Evolutionary conservation across 2,888 invertebrate species (phyloP), one percentile per base, ranked within the genome.

Genomic region (Brachyptera risi): DNA sequence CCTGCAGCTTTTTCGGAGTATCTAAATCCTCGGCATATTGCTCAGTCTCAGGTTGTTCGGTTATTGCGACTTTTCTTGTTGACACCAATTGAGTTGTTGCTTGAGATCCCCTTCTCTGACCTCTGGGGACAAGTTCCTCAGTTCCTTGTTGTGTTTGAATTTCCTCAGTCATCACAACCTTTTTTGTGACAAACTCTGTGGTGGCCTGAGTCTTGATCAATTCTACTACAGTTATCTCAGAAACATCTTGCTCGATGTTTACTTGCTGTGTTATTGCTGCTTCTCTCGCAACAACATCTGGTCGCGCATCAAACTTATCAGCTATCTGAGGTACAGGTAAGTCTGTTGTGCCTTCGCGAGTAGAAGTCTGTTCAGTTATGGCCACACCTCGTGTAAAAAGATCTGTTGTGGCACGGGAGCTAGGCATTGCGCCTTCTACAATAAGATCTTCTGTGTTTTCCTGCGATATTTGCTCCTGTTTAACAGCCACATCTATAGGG

Each of bases 21-120:
- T 26, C 17, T n/a, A 58, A 49, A 44, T 65, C 62, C 13, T 51
- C 23, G 15, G 56, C 50, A 21, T 35, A 26, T 38, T 62, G 59
- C 40, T 58, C 50, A 15, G 44, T 51, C 26, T 51, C 42, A 7
- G 58, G 61, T 37, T 56, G 37, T 15, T 59, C 59, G n/a, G 63
- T 63, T 26, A 63, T 17, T 19, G 65, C 63, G 9, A 60, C 65
- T 49, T 63, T 47, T 17, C 44, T 59, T 21, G 61, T 47, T n/a
- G n/a, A n/a, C 23, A 44, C 50, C 4, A 65, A 11, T 27, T 63
- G 49, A 5, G 59, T 17, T 17, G n/a, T 42, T 24, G 63, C 65
- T 44, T 61, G 47, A 23, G 60, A 60, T 13, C 35, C 47, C 21
- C 54, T 47, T n/a, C 44, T 35, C 1, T 13, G 13, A 35, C 7